Evolutionary conservation across 2,888 invertebrate genomes (phyloP), one percentile per base, ranked within the genome.

Genomic region (Chydorus sphaericus): DNA sequence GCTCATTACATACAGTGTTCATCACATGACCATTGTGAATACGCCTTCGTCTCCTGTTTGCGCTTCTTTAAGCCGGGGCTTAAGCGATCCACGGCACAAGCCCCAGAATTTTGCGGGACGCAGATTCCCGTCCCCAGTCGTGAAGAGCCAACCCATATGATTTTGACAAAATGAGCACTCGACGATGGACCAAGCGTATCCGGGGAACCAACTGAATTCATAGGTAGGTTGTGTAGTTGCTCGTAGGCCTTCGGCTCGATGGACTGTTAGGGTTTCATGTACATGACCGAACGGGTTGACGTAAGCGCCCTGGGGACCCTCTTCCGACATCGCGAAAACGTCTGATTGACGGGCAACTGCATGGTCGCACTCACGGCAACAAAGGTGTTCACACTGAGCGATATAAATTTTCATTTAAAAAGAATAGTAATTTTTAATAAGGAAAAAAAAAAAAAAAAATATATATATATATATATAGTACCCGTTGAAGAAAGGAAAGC

Each of bases 151-250:
- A 3, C 89, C 89, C 62, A 87, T 73, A 66, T 89, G 88, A 48
- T 70, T 72, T 44, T 70, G 67, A 66, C 89, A 89, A 23, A 70
- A 66, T 54, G 70, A 70, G 65, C 89, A 89, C 58, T 78, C 73
- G 33, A 81, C 79, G 54, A 86, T 82, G 30, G 81, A 83, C 89
- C 89, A 89, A 5, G 82, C 79, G 66, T 87, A 89, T 28, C 85
- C 87, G 6, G 88, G 87, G 69, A 89, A 89, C 89, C 89, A 89
- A 60, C 81, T 83, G 65, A 81, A 83, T 62, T 83, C 78, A n/a
- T 77, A 77, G 1, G 82, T 81, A 1, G 83, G 77, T 49, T 69
- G 62, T 5, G 73, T 71, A 30, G 74, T 70, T 30, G 68, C 62
- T 10, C 65, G 70, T 59, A 77, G 73, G 20, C 62, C 63, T 31